Evolutionary conservation across 2,797 vertebrate species (phyloP).

Genomic region (Antennarius maculatus): DNA sequence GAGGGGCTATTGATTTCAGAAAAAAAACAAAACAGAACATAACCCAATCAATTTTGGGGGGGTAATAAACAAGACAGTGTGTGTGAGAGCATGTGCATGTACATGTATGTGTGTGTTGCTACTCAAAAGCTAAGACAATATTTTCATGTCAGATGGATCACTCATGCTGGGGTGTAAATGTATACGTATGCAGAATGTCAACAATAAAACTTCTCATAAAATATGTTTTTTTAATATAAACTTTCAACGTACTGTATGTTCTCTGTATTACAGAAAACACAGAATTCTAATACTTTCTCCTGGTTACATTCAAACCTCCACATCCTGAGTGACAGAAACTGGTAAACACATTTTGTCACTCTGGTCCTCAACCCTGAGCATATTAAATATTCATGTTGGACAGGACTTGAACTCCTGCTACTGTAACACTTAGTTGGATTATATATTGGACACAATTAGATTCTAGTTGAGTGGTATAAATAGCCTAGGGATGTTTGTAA

Average conservation of each 20-base stretch:
- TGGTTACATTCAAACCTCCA: slow-evolving; percentile 23
- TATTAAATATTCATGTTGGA: slow-evolving; percentile 77
- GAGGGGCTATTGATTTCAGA: slow-evolving; percentile 77
- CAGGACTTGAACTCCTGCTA: slow-evolving; percentile 73
- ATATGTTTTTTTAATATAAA: slow-evolving; percentile 6
- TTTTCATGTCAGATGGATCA: slow-evolving; percentile 43
- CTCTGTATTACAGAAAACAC: slow-evolving; percentile 8
- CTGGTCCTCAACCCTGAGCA: slow-evolving; percentile 54
- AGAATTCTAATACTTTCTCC: not conserved
- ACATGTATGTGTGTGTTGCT: slow-evolving; percentile 14
- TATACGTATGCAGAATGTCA: not conserved
- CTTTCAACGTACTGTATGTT: not conserved
- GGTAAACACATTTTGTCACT: slow-evolving; percentile 54
- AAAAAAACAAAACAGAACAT: slow-evolving; percentile 72
- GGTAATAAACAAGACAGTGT: slow-evolving; percentile 58
- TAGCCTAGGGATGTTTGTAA: slow-evolving; percentile 80
- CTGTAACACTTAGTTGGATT: slow-evolving; percentile 79
- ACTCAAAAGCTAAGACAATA: slow-evolving; percentile 35
- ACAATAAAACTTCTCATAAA: slow-evolving; percentile 11
- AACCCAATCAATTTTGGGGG: slow-evolving; percentile 71
- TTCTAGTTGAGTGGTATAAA: slow-evolving; percentile 75
- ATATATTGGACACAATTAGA: slow-evolving; percentile 80
- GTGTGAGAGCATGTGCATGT: not conserved
- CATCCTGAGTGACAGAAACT: slow-evolving; percentile 29
- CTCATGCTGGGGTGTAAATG: slow-evolving; percentile 34